A percentile compares a stretch with the other conserved stretches of the same genome.
These are phyloP conservation scores for Drosophila recens DNA, from an alignment of 2,888 invertebrate genomes.

Conservation along the genomic window DNA sequence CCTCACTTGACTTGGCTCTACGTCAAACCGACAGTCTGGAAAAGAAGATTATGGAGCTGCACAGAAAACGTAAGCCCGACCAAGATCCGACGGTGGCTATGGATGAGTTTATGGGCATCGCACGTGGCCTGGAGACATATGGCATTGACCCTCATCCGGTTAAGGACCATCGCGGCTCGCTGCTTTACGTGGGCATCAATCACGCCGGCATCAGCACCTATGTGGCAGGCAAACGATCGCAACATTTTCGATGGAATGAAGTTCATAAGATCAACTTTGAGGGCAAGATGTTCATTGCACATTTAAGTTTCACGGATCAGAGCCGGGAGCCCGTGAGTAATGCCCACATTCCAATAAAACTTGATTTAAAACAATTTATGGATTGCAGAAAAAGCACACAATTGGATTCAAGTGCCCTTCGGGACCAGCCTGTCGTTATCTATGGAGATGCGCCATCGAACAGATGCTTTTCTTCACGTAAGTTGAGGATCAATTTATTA, in stretches of 20 bases:
- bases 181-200: conserved; percentile 97
- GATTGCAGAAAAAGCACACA: conserved; percentile 94
- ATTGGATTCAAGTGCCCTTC: conserved; percentile 98
- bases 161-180: conserved; percentile 97
- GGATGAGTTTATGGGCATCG: conserved; percentile 95
- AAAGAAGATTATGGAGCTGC: conserved; percentile 96
- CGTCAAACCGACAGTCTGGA: conserved; percentile 97
- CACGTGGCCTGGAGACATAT: conserved; percentile 96
- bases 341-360: neutral
- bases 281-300: conserved; percentile 98
- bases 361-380: neutral
- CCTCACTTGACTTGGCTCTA: conserved; percentile 95
- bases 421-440: conserved; percentile 95
- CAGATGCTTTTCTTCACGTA: conserved; percentile 99
- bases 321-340: conserved; percentile 85
- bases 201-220: conserved; percentile 97
- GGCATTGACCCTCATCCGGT: conserved; percentile 99
- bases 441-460: conserved; percentile 99
- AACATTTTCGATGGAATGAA: conserved; percentile 98
- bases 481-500: conserved; percentile 83
- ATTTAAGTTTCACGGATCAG: conserved; percentile 96
- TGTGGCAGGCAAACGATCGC: conserved; percentile 95
- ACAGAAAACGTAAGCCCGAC: conserved; percentile 94
- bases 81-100: conserved; percentile 95
- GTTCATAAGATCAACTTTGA: conserved; percentile 98